Evolutionary conservation across 2,888 invertebrate genomes (phyloP), one percentile per base, ranked within the genome.

Genomic region (Tuberolachnus salignus): DNA sequence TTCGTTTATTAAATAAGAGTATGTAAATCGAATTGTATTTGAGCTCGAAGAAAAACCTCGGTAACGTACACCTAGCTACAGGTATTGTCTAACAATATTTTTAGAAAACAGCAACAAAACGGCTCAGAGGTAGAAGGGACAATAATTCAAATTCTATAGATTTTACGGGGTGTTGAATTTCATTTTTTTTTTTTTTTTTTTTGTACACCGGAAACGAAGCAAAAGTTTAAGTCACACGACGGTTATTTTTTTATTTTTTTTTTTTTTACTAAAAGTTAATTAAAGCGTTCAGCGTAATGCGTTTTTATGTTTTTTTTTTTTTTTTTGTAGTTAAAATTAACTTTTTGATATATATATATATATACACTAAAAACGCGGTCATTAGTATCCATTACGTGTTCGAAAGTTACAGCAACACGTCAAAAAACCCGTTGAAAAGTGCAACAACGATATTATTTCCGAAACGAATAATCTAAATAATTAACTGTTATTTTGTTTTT

Each of bases 321-420:
- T 63, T 63, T 63, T 73, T 42, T 63, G 51, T 51, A 21, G 51
- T 73, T 51, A 21, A 73, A 63, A 63, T 73, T 63, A 61, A 73
- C 63, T 73, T 73, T 73, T 51, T 21, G 51, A 51, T 34, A 34
- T 34, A 6, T 34, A 34, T n/a, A n/a, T n/a, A 34, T 63, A 73
- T 42, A n/a, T 63, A 73, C 73, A 42, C 42, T 73, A 21, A 63
- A 73, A 73, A 63, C 14, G 49, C 14, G 49, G 63, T 63, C 61
- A 23, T 73, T 63, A 63, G 42, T 73, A 63, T 73, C 51, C 63
- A 73, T 73, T 73, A 73, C 23, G 16, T 49, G 61, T 46, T 59
- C 44, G n/a, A 42, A 72, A 61, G 72, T 72, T 71, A 23, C 16
- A 49, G 53, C 10, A 23, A 19, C 51, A n/a, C 51, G 61, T 51